phyloP scores from a whole-genome alignment of 2,888 invertebrate genomes.

The Eupithecia exiguata region DNA sequence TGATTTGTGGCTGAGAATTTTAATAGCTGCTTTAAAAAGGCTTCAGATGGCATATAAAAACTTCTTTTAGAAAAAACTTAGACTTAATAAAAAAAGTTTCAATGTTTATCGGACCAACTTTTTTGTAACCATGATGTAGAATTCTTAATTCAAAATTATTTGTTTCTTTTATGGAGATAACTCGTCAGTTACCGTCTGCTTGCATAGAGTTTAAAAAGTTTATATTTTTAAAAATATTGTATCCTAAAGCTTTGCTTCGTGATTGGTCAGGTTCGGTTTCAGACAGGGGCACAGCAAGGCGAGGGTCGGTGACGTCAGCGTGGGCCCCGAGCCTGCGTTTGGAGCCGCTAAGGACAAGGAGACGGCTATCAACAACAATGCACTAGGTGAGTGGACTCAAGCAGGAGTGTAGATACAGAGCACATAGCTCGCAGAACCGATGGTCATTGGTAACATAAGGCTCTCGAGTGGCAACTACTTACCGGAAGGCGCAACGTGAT shows the following conservation, averaged over 20 bases:
- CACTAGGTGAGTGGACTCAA: constrained; percentile 63
- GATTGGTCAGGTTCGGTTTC: constrained; percentile 86
- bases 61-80: too few species aligned
- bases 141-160: too few species aligned
- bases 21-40: too few species aligned
- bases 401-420: neutral
- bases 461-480: neutral
- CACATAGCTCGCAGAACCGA: neutral
- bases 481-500: neutral
- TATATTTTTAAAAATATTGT: neutral
- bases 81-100: too few species aligned
- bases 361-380: constrained; percentile 81
- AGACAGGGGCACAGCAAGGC: constrained; percentile 87
- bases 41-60: too few species aligned
- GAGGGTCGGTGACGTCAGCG: constrained; percentile 86
- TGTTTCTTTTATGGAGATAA: neutral
- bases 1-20: too few species aligned
- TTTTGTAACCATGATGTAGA: neutral
- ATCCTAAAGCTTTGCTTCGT: constrained; percentile 6
- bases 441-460: too few species aligned
- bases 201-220: neutral
- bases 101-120: neutral
- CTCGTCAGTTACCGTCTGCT: neutral
- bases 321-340: constrained; percentile 76
- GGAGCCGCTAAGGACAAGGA: constrained; percentile 77